A percentile compares a stretch with the other conserved stretches of the same genome.
These are phyloP conservation scores for Drosophila sp. DNA, from an alignment of 1,140 invertebrate genomes.

Conservation along the genomic window DNA sequence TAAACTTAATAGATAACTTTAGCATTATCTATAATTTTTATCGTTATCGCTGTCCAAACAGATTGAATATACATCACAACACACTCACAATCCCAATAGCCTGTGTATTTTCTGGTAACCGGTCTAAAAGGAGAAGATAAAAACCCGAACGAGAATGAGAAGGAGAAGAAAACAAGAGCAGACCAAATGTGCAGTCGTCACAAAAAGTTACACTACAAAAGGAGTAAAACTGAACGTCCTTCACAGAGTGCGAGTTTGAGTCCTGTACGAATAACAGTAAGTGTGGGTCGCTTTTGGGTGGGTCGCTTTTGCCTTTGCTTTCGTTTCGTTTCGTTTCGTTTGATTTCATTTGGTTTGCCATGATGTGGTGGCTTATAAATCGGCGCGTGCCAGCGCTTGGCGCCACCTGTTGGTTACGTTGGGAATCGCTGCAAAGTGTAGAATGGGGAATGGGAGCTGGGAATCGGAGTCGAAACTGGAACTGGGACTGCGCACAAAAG, in stretches of 20 bases:
- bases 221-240: slow-evolving; percentile 70
- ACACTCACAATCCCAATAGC: no score
- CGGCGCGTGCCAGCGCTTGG: slow-evolving; percentile 53
- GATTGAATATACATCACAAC: no score
- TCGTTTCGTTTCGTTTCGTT: no score
- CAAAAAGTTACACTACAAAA: slow-evolving; percentile 68
- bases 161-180: slow-evolving; percentile 47
- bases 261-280: not conserved
- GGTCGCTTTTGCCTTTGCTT: not conserved
- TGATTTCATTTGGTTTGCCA: no score
- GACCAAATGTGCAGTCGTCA: slow-evolving; percentile 41
- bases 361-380: slow-evolving; percentile 32
- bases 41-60: no score
- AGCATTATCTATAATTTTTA: no score
- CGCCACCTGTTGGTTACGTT: slow-evolving; percentile 66
- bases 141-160: no score
- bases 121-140: no score
- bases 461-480: no score
- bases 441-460: not conserved
- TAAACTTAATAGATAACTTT: no score
- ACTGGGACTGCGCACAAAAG: slow-evolving; percentile 57
- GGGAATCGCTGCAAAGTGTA: not conserved
- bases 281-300: slow-evolving; percentile 12
- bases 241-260: slow-evolving; percentile 38
- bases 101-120: no score